phyloP scores from a whole-genome alignment of 2,888 invertebrate genomes.

The Limnephilus auricula region DNA sequence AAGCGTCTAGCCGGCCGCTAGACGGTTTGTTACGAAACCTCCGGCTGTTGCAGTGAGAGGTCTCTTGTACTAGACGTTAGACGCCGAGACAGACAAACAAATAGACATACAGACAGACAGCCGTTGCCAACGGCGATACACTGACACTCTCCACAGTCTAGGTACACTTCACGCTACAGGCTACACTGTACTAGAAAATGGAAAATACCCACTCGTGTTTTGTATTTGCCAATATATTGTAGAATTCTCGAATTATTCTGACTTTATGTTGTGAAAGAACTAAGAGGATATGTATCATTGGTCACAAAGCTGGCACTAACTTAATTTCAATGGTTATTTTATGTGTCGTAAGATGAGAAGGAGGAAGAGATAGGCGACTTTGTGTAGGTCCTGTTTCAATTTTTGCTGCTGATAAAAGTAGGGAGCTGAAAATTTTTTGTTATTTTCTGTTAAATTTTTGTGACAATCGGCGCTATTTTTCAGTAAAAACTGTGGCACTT shows the following conservation, averaged over 20 bases:
- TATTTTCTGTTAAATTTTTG: too few species aligned
- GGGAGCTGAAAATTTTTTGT: too few species aligned
- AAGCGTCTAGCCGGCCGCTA: slow-evolving; percentile 44
- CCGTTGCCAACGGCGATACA: not conserved
- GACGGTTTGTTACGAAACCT: not conserved
- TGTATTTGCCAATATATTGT: not conserved
- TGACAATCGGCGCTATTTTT: too few species aligned
- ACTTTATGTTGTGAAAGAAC: not conserved
- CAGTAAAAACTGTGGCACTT: too few species aligned
- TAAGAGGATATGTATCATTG: not conserved
- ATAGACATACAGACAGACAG: not conserved
- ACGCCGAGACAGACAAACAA: not conserved
- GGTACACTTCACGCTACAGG: not conserved
- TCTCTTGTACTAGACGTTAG: not conserved
- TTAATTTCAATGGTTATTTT: not conserved
- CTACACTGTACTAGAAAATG: not conserved
- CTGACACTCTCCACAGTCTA: not conserved
- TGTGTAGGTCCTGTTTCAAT: too few species aligned
- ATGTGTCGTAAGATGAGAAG: too few species aligned
- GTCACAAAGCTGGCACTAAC: not conserved
- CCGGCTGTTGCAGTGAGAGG: not conserved
- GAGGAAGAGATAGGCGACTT: too few species aligned
- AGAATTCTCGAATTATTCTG: not conserved
- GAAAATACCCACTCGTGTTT: not conserved
- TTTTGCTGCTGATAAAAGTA: too few species aligned